Percentiles rank a stretch among this genome's conserved stretches.
Conservation (phyloP, 2,113 vertebrate genomes). For the Festucalex cinctus region DNA sequence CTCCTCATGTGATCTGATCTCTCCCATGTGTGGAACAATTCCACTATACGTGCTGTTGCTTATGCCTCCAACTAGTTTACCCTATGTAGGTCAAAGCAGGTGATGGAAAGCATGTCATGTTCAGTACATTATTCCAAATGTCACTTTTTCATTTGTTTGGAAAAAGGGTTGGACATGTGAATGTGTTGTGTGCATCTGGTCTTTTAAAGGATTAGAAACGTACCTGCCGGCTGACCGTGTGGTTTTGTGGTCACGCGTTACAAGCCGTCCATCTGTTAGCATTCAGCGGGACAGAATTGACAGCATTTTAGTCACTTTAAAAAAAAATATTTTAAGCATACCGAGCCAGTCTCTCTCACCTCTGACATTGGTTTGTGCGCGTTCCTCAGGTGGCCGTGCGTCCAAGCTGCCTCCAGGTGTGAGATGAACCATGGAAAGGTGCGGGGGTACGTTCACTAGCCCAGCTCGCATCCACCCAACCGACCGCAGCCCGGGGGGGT, state of each 20-base stretch:
- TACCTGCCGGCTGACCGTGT: slow-evolving; percentile 12
- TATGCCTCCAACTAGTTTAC: not conserved
- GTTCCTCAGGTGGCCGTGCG: slow-evolving; percentile 47
- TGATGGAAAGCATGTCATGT: not conserved
- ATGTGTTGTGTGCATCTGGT: slow-evolving; percentile 35
- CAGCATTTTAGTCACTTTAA: not conserved
- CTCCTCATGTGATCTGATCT: slow-evolving; percentile 2
- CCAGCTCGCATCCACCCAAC: slow-evolving; percentile 20
- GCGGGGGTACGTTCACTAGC: slow-evolving; percentile 45
- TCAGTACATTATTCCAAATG: not conserved
- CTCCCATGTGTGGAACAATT: not conserved
- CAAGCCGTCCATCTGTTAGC: slow-evolving; percentile 12
- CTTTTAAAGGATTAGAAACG: slow-evolving; percentile 27
- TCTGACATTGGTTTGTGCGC: slow-evolving; percentile 23
- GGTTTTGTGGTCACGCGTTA: slow-evolving; percentile 20
- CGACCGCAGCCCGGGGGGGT: slow-evolving; percentile 31
- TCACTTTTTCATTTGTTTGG: not conserved
- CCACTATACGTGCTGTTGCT: not conserved
- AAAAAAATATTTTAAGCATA: not conserved
- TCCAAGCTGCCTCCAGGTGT: slow-evolving; percentile 32
- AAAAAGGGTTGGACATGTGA: not conserved
- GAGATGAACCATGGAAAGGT: slow-evolving; percentile 62
- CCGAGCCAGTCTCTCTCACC: not conserved
- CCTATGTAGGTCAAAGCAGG: slow-evolving; percentile 2
- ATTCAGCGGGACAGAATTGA: slow-evolving; percentile 12